A percentile compares a stretch with the other conserved stretches of the same genome.
Conservation (phyloP, 2,888 invertebrate genomes). For the Rapana venosa region DNA sequence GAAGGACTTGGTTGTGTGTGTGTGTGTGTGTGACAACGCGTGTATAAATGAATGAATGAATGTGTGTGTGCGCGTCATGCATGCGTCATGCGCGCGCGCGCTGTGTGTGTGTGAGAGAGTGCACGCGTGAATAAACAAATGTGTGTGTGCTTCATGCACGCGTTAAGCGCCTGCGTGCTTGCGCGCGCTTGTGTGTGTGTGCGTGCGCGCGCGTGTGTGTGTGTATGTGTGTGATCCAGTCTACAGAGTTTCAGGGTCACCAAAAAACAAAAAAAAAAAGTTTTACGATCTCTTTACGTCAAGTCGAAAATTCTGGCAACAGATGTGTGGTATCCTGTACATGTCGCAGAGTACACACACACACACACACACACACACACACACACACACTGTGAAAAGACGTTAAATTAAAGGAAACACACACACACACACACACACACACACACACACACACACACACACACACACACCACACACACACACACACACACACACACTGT, state of each 20-base stretch:
- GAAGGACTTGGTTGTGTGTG: too few species aligned
- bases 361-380: not conserved
- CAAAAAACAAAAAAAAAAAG: not conserved
- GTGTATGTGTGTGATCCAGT: not conserved
- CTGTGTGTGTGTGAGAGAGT: not conserved
- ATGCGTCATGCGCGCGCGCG: too few species aligned
- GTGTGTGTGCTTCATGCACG: not conserved
- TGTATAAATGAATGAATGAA: too few species aligned
- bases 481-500: not conserved
- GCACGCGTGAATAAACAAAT: not conserved
- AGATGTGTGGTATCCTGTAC: not conserved
- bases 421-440: not conserved
- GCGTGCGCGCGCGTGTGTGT: not conserved
- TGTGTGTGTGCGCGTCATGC: too few species aligned
- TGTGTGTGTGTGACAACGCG: too few species aligned
- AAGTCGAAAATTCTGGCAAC: not conserved
- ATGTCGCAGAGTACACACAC: not conserved
- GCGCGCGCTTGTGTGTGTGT: not conserved
- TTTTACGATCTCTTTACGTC: not conserved
- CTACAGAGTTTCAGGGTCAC: too few species aligned
- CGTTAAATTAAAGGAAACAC: not conserved
- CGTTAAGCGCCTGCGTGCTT: not conserved
- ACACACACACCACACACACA: not conserved
- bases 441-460: not conserved
- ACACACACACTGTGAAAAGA: not conserved